Conservation (phyloP, 2,888 invertebrate species). For the Brachyopa scutellaris region DNA sequence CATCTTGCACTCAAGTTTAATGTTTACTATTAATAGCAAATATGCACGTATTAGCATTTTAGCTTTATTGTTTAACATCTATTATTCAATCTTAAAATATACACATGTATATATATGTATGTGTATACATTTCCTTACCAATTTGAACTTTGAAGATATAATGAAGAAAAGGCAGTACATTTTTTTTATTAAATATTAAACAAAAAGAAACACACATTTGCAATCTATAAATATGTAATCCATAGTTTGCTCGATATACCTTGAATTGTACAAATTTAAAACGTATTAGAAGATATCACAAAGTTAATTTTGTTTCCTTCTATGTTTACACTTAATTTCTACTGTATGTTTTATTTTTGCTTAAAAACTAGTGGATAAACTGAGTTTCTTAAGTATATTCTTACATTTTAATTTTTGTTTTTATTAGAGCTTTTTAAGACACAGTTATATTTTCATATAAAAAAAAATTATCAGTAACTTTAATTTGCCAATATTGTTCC, state of each 20-base stretch:
- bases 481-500: slow-evolving; percentile 13
- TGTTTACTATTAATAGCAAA: neutral
- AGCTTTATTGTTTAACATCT: too few species aligned
- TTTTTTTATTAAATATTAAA: slow-evolving; percentile 28
- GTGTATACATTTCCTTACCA: too few species aligned
- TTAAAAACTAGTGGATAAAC: slow-evolving; percentile 1
- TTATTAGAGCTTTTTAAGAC: slow-evolving; percentile 28
- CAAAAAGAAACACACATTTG: slow-evolving; percentile 8
- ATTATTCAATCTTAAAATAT: too few species aligned
- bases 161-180: slow-evolving; percentile 33
- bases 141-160: neutral
- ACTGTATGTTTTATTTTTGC: neutral
- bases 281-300: slow-evolving; percentile 55
- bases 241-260: neutral
- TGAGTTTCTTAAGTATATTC: slow-evolving; percentile 4
- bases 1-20: slow-evolving; percentile 1
- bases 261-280: neutral
- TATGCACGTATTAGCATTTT: too few species aligned
- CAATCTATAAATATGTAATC: too few species aligned
- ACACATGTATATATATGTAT: too few species aligned
- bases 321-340: neutral
- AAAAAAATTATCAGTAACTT: slow-evolving; percentile 14
- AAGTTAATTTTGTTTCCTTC: slow-evolving; percentile 43
- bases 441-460: slow-evolving; percentile 28
- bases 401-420: slow-evolving; percentile 8